Conservation (phyloP, 37 sponge, comb jelly and placozoan species). For the Crambe crambe region DNA sequence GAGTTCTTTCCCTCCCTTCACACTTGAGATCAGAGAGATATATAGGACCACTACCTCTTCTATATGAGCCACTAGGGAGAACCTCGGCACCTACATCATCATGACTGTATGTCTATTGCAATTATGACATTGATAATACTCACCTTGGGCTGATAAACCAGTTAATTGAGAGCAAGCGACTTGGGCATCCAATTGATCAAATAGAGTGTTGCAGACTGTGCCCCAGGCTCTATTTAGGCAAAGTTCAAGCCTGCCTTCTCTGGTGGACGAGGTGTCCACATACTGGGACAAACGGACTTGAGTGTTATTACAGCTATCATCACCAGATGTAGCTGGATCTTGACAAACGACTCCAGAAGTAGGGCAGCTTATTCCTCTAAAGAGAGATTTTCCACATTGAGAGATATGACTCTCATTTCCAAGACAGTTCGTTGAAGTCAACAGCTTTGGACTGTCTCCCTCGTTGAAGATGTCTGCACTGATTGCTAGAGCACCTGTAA, state of each 20-base stretch:
- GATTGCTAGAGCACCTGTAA: background rate
- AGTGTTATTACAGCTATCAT: background rate
- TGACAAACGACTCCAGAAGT: background rate
- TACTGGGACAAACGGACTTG: background rate
- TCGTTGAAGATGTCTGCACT: background rate
- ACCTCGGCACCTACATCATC: too few relatives aligned
- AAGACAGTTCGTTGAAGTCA: background rate
- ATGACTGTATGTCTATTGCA: too few relatives aligned
- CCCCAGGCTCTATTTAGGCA: conserved; percentile 7
- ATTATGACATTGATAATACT: background rate
- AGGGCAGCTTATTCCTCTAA: background rate
- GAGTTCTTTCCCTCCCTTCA: background rate
- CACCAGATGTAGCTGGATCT: background rate
- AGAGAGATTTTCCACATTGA: background rate
- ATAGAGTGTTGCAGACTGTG: background rate
- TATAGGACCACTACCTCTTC: background rate
- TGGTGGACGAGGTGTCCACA: background rate
- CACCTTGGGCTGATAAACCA: too few relatives aligned
- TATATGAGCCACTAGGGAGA: too few relatives aligned
- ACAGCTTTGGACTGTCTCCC: background rate
- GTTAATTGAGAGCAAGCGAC: background rate
- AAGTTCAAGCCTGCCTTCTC: background rate
- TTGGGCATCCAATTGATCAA: background rate
- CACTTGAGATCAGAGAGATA: background rate
- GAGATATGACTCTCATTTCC: background rate